Evolutionary conservation across 2,797 vertebrate genomes (phyloP), one percentile per base, ranked within the genome.

Genomic region (Sebastes aleutianus): DNA sequence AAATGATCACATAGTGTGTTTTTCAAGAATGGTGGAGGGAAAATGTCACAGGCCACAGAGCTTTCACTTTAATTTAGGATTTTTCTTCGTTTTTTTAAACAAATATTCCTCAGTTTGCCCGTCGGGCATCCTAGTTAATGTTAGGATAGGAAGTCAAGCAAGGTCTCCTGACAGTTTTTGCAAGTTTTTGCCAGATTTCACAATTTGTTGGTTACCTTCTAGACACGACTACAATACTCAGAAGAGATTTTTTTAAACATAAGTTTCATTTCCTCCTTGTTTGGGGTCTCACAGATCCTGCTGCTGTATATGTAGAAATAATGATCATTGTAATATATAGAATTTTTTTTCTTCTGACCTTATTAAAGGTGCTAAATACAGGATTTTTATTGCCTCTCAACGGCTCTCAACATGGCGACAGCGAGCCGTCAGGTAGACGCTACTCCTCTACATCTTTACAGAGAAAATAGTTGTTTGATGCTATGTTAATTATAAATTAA

Each of bases 1-100:
- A 90, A 88, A 90, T 92, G 83, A 85, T 85, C 85, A 81, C 64
- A 83, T 39, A 78, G 62, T 62, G 47, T 47, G 31, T 77, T 80
- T 89, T 82, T 80, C 61, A 78, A 79, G 24, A 74, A 68, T 20
- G 4, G 12, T 66, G 63, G 56, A 83, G 70, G 83, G 80, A 93
- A 88, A 93, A 86, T 83, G 77, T 76, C 85, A 83, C 58, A 72
- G 50, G 34, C 61, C 54, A 64, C 24, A 83, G 67, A 82, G 67
- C 63, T 85, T 76, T 83, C 32, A 82, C 70, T 65, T 18, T 47
- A 47, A 66, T 67, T 71, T 75, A 31, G 64, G 29, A 65, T 39
- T 56, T 62, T 11, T 74, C 4, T 53, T 6, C 66, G 57, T 70
- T 70, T 47, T 31, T 47, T 18, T 4, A 4, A 34, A 58, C 5